phyloP scores from a whole-genome alignment of 2,113 vertebrate species.

The Triplophysa tibetana region DNA sequence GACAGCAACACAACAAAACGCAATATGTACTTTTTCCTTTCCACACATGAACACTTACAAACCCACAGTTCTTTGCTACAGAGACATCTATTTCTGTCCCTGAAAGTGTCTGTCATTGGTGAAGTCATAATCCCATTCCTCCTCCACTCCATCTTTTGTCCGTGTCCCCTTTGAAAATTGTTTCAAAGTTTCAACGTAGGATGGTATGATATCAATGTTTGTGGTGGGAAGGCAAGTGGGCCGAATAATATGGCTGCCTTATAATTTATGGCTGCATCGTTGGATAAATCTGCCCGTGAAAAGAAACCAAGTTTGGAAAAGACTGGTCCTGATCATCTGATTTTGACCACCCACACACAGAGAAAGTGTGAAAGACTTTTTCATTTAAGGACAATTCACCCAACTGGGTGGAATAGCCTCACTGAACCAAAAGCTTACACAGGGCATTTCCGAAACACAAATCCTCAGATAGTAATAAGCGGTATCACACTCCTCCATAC shows the following conservation, averaged over 20 bases:
- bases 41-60: no score
- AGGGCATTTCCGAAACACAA: background rate
- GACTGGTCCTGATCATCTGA: constrained; percentile 15
- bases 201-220: constrained; percentile 62
- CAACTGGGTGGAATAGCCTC: background rate
- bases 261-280: constrained; percentile 29
- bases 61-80: no score
- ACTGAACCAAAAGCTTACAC: background rate
- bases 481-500: background rate
- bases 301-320: background rate
- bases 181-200: constrained; percentile 50
- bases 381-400: background rate
- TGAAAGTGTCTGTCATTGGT: background rate
- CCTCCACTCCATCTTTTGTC: background rate
- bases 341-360: background rate
- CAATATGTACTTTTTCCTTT: no score
- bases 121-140: background rate
- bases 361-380: background rate
- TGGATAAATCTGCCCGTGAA: constrained; percentile 23
- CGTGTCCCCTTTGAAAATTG: background rate
- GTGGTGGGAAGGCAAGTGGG: constrained; percentile 50
- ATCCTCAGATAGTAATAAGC: background rate
- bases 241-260: constrained; percentile 34
- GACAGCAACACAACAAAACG: no score
- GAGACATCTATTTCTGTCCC: background rate